Evolutionary conservation across 64 coral and sea anemone species (phyloP).

Genomic region (Trachythela sp.): DNA sequence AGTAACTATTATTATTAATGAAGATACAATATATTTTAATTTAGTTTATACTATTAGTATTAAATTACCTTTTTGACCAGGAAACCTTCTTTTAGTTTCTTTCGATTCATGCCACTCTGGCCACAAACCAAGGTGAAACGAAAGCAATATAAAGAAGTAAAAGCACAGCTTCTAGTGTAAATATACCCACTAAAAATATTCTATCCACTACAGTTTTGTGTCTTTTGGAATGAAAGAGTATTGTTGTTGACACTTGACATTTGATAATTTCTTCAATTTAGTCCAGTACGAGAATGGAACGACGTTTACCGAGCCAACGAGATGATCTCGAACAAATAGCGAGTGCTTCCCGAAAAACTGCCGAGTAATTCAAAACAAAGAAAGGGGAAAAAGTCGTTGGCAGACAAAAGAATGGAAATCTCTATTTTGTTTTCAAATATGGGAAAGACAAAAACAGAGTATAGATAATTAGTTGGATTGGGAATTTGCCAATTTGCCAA

Average conservation of each 20-base stretch:
- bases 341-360: background rate
- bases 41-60: too few relatives aligned
- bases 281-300: too few relatives aligned
- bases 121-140: background rate
- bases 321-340: too few relatives aligned
- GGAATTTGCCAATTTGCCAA: background rate
- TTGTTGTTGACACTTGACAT: background rate
- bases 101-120: slow-evolving; percentile 6
- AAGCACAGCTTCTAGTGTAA: background rate
- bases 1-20: too few relatives aligned
- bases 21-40: too few relatives aligned
- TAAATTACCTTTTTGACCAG: slow-evolving; percentile 67
- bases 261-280: too few relatives aligned
- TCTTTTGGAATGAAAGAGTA: too few relatives aligned
- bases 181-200: background rate
- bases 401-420: too few relatives aligned
- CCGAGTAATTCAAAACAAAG: background rate
- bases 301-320: too few relatives aligned
- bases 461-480: background rate
- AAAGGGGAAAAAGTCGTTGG: background rate
- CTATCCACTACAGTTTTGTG: background rate
- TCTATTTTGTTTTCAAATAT: too few relatives aligned
- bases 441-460: background rate
- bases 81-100: slow-evolving; percentile 64
- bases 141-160: background rate